phyloP scores from a whole-genome alignment of 2,113 vertebrate genomes.

The Oxyruncus cristatus region DNA sequence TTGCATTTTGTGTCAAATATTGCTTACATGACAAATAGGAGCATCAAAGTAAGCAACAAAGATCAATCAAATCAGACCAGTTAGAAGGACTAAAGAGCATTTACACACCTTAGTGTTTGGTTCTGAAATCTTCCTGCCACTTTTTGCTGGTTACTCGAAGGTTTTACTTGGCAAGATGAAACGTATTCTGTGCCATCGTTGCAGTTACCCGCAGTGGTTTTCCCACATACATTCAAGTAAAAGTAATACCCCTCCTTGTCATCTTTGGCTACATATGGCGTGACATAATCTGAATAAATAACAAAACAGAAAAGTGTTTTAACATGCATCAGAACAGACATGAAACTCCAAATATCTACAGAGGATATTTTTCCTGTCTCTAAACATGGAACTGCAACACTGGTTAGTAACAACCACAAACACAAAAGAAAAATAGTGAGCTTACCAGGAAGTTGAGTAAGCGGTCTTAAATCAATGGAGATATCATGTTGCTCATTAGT shows the following conservation, averaged over 20 bases:
- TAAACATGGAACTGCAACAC: not conserved
- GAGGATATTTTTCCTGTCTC: not conserved
- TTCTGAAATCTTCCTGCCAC: conserved; percentile 83
- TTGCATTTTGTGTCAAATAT: not conserved
- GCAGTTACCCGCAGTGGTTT: conserved; percentile 54
- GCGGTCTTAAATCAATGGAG: conserved; percentile 84
- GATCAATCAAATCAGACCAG: not conserved
- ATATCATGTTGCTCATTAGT: conserved; percentile 85
- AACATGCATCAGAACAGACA: not conserved
- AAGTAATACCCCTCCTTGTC: conserved; percentile 78
- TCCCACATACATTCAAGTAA: conserved; percentile 87
- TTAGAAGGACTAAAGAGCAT: not conserved
- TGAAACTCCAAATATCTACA: not conserved
- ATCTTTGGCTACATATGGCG: conserved; percentile 69
- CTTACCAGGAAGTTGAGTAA: conserved; percentile 74
- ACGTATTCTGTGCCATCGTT: not conserved
- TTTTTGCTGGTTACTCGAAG: conserved; percentile 27
- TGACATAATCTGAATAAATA: conserved; percentile 16
- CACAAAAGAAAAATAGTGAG: not conserved
- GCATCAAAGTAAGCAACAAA: not conserved
- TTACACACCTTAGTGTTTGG: conserved; percentile 87
- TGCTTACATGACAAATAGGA: not conserved
- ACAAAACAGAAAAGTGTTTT: not conserved
- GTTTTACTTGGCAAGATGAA: conserved; percentile 87
- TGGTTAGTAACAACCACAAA: not conserved